Evolutionary conservation across 2,888 invertebrate species (phyloP).

Genomic region (Prosapia bicincta): DNA sequence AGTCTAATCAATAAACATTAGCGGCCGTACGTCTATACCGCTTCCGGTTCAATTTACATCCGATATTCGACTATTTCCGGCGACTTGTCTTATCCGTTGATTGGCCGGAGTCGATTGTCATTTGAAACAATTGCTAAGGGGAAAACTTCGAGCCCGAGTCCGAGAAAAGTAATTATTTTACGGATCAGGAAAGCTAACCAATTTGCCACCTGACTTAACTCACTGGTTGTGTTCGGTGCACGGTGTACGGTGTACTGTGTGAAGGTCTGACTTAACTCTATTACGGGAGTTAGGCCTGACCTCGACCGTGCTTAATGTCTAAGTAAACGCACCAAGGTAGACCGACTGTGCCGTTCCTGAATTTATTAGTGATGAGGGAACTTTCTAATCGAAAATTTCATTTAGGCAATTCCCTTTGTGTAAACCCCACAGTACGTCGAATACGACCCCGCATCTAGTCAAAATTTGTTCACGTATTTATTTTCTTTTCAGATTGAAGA

Average conservation of each 20-base stretch:
- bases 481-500: no score
- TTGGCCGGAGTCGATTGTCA: conserved; percentile 5
- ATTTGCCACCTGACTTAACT: neutral
- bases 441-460: no score
- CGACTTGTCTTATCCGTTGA: conserved; percentile 14
- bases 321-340: neutral
- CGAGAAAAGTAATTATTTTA: neutral
- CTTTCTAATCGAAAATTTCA: neutral
- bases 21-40: neutral
- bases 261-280: neutral
- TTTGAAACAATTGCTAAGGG: neutral
- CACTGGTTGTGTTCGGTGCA: no score
- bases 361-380: neutral
- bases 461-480: no score
- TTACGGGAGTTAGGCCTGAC: neutral
- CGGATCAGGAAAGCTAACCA: neutral
- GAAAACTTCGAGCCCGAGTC: neutral
- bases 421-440: no score
- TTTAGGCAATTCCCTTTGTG: neutral
- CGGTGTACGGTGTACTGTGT: neutral
- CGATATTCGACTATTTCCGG: conserved; percentile 15
- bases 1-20: neutral
- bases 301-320: neutral
- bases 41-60: conserved; percentile 28
- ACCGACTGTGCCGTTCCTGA: neutral